A percentile compares a stretch with the other conserved stretches of the same genome.
Conservation (phyloP, 2,888 invertebrate genomes). For the Ditylenchus weischeri region DNA sequence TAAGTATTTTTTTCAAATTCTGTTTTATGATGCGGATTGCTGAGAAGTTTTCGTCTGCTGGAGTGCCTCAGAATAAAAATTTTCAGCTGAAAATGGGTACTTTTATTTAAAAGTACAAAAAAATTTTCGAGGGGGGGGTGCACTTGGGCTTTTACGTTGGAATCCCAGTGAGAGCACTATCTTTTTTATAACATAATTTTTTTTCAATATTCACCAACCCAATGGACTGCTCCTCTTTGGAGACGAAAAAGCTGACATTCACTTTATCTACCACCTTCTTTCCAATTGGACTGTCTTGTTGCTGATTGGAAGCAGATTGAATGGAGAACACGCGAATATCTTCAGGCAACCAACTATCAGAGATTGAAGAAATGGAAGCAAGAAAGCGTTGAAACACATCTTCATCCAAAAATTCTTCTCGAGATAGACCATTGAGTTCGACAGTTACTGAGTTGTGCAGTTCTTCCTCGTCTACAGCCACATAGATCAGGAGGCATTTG, state of each 20-base stretch:
- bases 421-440: conserved; percentile 35
- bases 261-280: conserved; percentile 1
- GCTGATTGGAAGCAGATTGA: conserved; percentile 7
- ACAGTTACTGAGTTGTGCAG: conserved; percentile 48
- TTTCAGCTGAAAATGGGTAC: too few species aligned
- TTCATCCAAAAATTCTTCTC: conserved; percentile 51
- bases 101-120: too few species aligned
- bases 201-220: conserved; percentile 20
- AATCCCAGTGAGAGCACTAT: too few species aligned
- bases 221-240: conserved; percentile 30
- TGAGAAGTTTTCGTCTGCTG: too few species aligned
- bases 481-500: conserved; percentile 43
- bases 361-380: conserved; percentile 29
- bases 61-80: too few species aligned
- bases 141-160: too few species aligned
- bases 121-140: too few species aligned
- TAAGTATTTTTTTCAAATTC: too few species aligned
- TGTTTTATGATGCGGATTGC: too few species aligned
- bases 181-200: too few species aligned
- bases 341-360: conserved; percentile 33
- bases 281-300: not conserved
- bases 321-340: conserved; percentile 36
- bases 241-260: conserved; percentile 38
- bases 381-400: conserved; percentile 47
- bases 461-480: conserved; percentile 38